A percentile compares a stretch with the other conserved stretches of the same genome.
phyloP scores from a whole-genome alignment of 2,113 vertebrate genomes.

The Callipepla californica region DNA sequence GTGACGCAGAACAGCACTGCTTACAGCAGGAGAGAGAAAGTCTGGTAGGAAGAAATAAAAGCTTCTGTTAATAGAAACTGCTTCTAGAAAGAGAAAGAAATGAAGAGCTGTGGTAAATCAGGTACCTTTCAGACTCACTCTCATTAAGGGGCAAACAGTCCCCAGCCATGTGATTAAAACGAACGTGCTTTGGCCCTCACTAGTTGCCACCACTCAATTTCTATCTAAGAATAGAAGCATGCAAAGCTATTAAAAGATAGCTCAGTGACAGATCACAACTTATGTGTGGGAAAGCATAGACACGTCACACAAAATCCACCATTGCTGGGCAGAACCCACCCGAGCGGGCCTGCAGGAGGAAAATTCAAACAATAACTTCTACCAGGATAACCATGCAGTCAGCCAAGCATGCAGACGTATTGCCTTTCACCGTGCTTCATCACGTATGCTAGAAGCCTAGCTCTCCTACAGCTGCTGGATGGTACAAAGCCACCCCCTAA shows the following conservation, averaged over 20 bases:
- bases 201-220: conserved; percentile 61
- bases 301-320: conserved; percentile 54
- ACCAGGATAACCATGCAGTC: background rate
- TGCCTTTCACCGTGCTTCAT: background rate
- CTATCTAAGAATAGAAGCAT: conserved; percentile 72
- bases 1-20: background rate
- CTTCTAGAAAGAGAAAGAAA: background rate
- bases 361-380: conserved; percentile 20
- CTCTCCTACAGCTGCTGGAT: accelerated
- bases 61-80: background rate
- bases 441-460: background rate
- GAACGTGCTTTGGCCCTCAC: conserved; percentile 57
- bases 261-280: conserved; percentile 65
- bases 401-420: background rate
- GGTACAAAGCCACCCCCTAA: background rate
- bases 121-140: conserved; percentile 30
- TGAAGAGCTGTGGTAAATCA: background rate
- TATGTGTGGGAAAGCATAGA: conserved; percentile 56
- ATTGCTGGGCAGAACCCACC: conserved; percentile 35
- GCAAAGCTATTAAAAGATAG: conserved; percentile 65
- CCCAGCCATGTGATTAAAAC: conserved; percentile 35
- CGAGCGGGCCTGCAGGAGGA: conserved; percentile 15
- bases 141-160: conserved; percentile 31
- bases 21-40: background rate
- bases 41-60: background rate